A percentile compares a stretch with the other conserved stretches of the same genome.
phyloP scores from a whole-genome alignment of 2,113 vertebrate species.

The Lophura nycthemera region DNA sequence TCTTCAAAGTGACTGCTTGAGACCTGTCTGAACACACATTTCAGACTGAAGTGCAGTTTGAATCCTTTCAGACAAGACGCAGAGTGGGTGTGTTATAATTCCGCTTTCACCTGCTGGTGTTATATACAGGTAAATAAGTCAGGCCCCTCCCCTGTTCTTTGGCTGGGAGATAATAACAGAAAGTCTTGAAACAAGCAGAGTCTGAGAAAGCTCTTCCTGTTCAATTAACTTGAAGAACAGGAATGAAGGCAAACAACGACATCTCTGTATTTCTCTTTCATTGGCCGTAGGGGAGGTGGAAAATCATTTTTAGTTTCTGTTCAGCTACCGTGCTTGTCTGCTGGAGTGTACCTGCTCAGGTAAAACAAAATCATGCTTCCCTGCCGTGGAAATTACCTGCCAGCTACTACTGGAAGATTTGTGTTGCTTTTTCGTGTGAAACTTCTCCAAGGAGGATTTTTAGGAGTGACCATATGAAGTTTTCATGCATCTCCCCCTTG shows the following conservation, averaged over 20 bases:
- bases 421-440: conserved; percentile 42
- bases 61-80: conserved; percentile 80
- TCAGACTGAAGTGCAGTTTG: conserved; percentile 43
- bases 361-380: not conserved
- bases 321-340: conserved; percentile 22
- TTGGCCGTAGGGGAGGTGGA: conserved; percentile 76
- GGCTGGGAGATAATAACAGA: conserved; percentile 58
- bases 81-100: conserved; percentile 68
- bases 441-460: conserved; percentile 8
- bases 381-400: conserved; percentile 38
- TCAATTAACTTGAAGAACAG: conserved; percentile 34
- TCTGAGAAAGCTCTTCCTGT: conserved; percentile 62
- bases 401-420: conserved; percentile 48
- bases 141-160: conserved; percentile 75
- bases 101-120: conserved; percentile 72
- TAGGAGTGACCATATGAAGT: not conserved
- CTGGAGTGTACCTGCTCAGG: not conserved
- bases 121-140: conserved; percentile 67
- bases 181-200: conserved; percentile 63
- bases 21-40: conserved; percentile 58
- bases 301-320: conserved; percentile 66
- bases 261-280: conserved; percentile 61
- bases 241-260: conserved; percentile 66
- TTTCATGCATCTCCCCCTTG: not conserved
- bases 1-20: conserved; percentile 24